Evolutionary conservation across 1,140 invertebrate genomes (phyloP), one percentile per base, ranked within the genome.

Genomic region (Ips nitidus): DNA sequence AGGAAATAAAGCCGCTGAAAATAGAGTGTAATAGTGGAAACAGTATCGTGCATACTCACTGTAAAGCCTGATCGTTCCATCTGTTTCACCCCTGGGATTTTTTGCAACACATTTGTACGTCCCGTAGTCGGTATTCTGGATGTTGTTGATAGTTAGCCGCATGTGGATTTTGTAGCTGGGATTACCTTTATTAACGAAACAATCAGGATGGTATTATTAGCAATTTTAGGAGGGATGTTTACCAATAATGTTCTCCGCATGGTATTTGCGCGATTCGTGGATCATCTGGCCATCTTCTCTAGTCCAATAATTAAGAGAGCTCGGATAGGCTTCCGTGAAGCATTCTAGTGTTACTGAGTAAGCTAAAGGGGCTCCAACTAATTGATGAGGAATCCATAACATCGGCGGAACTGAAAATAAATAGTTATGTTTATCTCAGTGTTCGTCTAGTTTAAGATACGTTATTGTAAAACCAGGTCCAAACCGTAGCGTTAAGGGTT

Each of bases 41-140:
- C 45, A 36, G 53, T 56, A 36, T 22, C 53, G 53, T 67, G 50
- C 40, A 71, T 77, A 91, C 92, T 92, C 86, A 95, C 94, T 91
- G 80, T 95, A 96, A 55, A 96, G 83, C 75, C 92, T 87, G 77
- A 97, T 96, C 50, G 89, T 91, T 52, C 94, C 94, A 79, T 97
- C 94, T 3, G 94, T 96, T 81, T 95, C 93, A 69, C 94, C 94
- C 61, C 94, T 84, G 39, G 93, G 93, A 86, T 96, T 96, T 82
- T 95, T 96, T 47, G 93, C 94, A 2, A 95, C 90, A 79, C 94
- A 97, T 81, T 94, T 95, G 82, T 96, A 96, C 58, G 87, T 91
- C 7, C 93, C 93, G 78, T 92, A 94, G 81, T 95, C 93, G 75
- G 82, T 86, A 63, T 88, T 87, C 75, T 88, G 84, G 39, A 94